Evolutionary conservation across 1,140 invertebrate species (phyloP).

Genomic region (Chymomyza costata): DNA sequence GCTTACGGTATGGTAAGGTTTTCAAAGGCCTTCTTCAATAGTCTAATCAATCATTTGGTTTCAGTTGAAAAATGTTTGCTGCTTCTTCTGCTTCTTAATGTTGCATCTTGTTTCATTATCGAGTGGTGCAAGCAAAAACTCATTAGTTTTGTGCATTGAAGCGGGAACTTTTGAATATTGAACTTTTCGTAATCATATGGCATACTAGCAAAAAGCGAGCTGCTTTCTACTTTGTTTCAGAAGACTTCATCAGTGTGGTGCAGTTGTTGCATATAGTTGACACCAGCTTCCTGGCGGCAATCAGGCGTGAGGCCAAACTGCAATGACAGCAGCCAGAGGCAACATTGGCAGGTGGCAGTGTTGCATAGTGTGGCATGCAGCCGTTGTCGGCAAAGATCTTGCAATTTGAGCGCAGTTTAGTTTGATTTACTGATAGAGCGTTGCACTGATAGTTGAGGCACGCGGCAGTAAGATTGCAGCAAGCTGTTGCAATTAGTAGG

Average conservation of each 20-base stretch:
- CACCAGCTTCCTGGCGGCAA: slow-evolving; percentile 30
- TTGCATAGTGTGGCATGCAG: slow-evolving; percentile 38
- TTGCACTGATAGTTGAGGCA: slow-evolving; percentile 13
- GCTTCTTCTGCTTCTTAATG: too few species aligned
- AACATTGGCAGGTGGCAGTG: slow-evolving; percentile 41
- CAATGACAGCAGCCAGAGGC: slow-evolving; percentile 3
- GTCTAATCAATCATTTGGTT: slow-evolving; percentile 64
- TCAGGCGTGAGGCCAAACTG: slow-evolving; percentile 24
- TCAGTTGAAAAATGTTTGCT: too few species aligned
- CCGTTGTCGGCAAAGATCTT: slow-evolving; percentile 9
- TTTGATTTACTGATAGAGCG: slow-evolving; percentile 41
- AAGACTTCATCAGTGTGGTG: slow-evolving; percentile 15
- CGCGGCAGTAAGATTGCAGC: slow-evolving; percentile 33
- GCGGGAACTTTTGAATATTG: too few species aligned
- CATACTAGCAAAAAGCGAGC: slow-evolving; percentile 4
- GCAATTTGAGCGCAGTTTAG: slow-evolving; percentile 53
- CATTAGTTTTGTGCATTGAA: too few species aligned
- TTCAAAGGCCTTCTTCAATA: slow-evolving; percentile 32
- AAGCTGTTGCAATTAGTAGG: background rate
- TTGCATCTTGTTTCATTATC: too few species aligned
- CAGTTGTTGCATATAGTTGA: too few species aligned
- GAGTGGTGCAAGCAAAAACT: slow-evolving; percentile 26
- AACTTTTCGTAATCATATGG: too few species aligned
- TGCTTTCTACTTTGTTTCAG: slow-evolving; percentile 24
- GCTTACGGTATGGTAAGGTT: too few species aligned